Evolutionary conservation across 1,140 invertebrate genomes (phyloP), one percentile per base, ranked within the genome.

Genomic region (Cephus cinctus): DNA sequence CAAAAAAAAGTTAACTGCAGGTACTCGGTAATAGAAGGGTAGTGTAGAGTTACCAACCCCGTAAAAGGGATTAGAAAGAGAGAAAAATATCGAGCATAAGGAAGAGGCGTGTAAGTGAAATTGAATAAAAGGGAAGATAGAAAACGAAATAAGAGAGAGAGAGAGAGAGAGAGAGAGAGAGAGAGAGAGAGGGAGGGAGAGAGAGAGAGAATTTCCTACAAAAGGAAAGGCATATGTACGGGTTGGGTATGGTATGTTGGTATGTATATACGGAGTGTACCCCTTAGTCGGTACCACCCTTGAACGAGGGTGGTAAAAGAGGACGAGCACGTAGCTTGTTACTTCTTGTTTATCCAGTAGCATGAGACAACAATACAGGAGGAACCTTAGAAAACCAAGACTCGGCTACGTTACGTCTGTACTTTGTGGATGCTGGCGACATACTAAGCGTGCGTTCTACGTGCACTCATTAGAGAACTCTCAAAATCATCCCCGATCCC

Each of bases 261-360:
- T n/a, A n/a, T n/a, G n/a, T n/a, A n/a, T n/a, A n/a, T n/a, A n/a
- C n/a, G n/a, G n/a, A n/a, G n/a, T n/a, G n/a, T n/a, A n/a, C n/a
- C n/a, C n/a, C n/a, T n/a, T n/a, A n/a, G n/a, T n/a, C n/a, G n/a
- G n/a, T n/a, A n/a, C n/a, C n/a, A n/a, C n/a, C n/a, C n/a, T n/a
- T n/a, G n/a, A n/a, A n/a, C n/a, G n/a, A n/a, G n/a, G n/a, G n/a
- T n/a, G n/a, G n/a, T n/a, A n/a, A n/a, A n/a, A 44, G 22, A 12
- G 25, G 36, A 15, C 19, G 25, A 23, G 30, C 64, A 66, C 64
- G 64, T 66, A 66, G 59, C 64, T 66, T 66, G 64, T 66, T 66
- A 66, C 64, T 56, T 61, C 64, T 66, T 66, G 64, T 66, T 66
- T 66, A 63, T 65, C 64, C 56, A 63, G 51, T 42, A 36, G 46